phyloP scores from a whole-genome alignment of 2,888 invertebrate genomes.

The Drosophila buzzatii region DNA sequence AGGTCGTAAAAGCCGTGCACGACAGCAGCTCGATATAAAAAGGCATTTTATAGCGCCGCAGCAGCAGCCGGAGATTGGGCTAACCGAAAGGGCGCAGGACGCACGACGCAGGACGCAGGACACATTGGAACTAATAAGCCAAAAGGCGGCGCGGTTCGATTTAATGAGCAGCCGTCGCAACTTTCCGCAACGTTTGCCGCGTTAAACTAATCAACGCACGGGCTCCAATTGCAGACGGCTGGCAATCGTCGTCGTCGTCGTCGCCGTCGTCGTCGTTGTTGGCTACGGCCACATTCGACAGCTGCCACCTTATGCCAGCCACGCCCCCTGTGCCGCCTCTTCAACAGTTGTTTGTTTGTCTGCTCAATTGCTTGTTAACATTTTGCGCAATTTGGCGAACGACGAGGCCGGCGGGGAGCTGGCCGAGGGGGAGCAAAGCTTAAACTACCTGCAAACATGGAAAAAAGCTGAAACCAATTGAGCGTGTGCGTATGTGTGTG shows the following conservation, averaged over 20 bases:
- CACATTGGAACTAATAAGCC: constrained; percentile 72
- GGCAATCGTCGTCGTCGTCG: not conserved
- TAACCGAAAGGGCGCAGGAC: constrained; percentile 9
- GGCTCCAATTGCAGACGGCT: constrained; percentile 47
- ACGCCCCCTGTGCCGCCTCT: not conserved
- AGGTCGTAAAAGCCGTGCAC: constrained; percentile 52
- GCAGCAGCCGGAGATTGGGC: constrained; percentile 13
- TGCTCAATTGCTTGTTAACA: constrained; percentile 81
- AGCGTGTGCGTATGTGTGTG: constrained; percentile 50
- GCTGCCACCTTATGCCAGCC: constrained; percentile 42
- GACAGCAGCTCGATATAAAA: constrained; percentile 59
- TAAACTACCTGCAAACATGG: constrained; percentile 77
- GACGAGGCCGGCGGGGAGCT: constrained; percentile 4
- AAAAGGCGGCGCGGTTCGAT: constrained; percentile 68
- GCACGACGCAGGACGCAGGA: constrained; percentile 20
- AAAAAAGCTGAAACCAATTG: constrained; percentile 77
- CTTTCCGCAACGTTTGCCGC: constrained; percentile 76
- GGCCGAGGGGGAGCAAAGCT: constrained; percentile 16
- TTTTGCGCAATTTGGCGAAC: constrained; percentile 77
- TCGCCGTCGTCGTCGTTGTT: not conserved
- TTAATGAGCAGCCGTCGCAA: constrained; percentile 77
- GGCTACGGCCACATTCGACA: constrained; percentile 39
- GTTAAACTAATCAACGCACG: constrained; percentile 76
- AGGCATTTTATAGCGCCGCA: constrained; percentile 55
- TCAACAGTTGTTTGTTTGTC: constrained; percentile 77